Conservation (phyloP, 1,140 invertebrate species). For the Ericerus pela region DNA sequence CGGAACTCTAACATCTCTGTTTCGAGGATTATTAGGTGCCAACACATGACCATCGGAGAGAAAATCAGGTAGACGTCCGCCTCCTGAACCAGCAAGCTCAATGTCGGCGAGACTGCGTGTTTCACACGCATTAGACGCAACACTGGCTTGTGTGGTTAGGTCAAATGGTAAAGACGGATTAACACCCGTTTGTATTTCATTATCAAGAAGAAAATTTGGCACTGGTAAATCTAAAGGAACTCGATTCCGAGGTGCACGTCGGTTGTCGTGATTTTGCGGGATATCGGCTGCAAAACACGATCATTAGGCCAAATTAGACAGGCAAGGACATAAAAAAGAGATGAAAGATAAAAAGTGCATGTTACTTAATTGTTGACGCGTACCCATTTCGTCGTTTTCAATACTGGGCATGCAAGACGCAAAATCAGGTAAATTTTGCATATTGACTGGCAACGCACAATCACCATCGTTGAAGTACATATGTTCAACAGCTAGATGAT, state of each 20-base stretch:
- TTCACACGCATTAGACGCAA: background rate
- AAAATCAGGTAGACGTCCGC: conserved; percentile 5
- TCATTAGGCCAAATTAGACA: no score
- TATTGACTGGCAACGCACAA: no score
- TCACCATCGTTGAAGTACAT: conserved; percentile 15
- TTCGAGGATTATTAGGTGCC: background rate
- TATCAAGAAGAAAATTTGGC: background rate
- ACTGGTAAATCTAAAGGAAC: background rate
- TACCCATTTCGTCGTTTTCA: no score
- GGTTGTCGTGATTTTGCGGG: no score
- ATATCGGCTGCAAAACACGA: no score
- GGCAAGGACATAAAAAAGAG: no score
- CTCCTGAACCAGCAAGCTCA: background rate
- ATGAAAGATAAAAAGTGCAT: no score
- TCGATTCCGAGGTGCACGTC: no score
- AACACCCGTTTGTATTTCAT: background rate
- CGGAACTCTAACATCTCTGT: background rate
- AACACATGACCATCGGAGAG: background rate
- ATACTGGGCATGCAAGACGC: no score
- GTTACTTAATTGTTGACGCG: no score
- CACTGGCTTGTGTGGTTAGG: background rate
- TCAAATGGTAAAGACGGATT: background rate
- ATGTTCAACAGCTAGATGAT: conserved; percentile 40
- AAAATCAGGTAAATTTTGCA: conserved; percentile 1
- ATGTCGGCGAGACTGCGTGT: background rate